These are phyloP conservation scores for Caenorhabditis imperialis DNA, from an alignment of 2,888 invertebrate species.

Conservation along the genomic window DNA sequence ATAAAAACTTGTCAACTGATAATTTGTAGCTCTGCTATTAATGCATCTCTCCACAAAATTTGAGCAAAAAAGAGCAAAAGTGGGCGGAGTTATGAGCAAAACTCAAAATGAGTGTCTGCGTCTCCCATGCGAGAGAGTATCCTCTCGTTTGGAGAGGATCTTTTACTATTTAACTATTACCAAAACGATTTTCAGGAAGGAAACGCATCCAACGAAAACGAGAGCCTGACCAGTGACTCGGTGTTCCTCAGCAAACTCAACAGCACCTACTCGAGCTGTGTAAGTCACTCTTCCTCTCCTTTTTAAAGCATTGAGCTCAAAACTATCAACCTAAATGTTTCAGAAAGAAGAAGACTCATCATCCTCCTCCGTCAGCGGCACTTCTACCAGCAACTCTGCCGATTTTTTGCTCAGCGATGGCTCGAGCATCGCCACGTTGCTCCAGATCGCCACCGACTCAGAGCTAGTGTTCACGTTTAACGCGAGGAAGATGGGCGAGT, in stretches of 20 bases:
- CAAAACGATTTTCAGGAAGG: conserved; percentile 36
- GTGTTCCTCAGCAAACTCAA: conserved; percentile 60
- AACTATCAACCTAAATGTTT: conserved; percentile 6
- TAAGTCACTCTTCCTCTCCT: not conserved
- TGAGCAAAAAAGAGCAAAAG: no score
- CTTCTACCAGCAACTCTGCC: conserved; percentile 29
- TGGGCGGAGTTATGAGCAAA: no score
- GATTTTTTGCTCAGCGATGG: conserved; percentile 63
- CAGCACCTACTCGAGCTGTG: conserved; percentile 8
- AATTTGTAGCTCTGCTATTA: no score
- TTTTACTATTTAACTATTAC: not conserved
- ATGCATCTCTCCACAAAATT: no score
- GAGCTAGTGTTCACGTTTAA: conserved; percentile 67
- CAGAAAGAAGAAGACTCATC: conserved; percentile 64
- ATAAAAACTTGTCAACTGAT: no score
- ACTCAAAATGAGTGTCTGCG: no score
- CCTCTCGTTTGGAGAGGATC: no score
- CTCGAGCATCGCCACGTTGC: conserved; percentile 57
- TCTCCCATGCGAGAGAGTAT: no score
- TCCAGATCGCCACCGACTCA: conserved; percentile 67
- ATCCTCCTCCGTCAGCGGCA: conserved; percentile 58
- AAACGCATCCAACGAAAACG: conserved; percentile 50
- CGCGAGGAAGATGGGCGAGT: conserved; percentile 61
- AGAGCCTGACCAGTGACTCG: conserved; percentile 50
- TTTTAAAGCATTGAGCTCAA: no score